Percentiles rank a stretch among this genome's conserved stretches.
phyloP scores from a whole-genome alignment of 2,797 vertebrate genomes.

The Sebastiscus albofasciatus region DNA sequence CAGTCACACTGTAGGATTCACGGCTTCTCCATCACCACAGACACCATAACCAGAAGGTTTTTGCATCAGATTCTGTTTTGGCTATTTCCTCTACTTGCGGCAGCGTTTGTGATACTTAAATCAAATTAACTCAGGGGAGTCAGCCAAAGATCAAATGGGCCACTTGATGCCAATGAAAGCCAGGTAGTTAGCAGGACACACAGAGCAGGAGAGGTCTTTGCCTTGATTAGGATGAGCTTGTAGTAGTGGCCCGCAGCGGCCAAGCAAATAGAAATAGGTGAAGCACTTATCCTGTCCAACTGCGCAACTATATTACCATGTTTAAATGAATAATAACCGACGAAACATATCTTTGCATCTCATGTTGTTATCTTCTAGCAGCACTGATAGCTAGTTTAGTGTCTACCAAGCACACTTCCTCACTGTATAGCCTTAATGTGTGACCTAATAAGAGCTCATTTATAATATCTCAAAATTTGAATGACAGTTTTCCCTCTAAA shows the following conservation, averaged over 20 bases:
- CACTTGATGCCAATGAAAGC: slow-evolving; percentile 15
- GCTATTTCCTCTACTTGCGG: not conserved
- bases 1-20: slow-evolving; percentile 5
- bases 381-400: not conserved
- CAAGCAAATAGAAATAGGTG: not conserved
- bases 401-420: not conserved
- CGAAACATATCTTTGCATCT: not conserved
- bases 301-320: not conserved
- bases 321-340: slow-evolving; percentile 17
- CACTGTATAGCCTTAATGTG: not conserved
- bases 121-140: slow-evolving; percentile 10
- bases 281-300: slow-evolving; percentile 7
- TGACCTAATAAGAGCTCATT: not conserved
- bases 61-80: not conserved
- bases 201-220: slow-evolving; percentile 1
- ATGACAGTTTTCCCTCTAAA: not conserved
- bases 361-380: not conserved
- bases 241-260: not conserved
- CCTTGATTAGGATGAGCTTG: not conserved
- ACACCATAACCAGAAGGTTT: not conserved
- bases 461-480: not conserved
- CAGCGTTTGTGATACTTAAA: not conserved
- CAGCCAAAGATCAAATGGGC: slow-evolving; percentile 6
- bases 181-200: not conserved
- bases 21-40: not conserved